These are phyloP conservation scores for Griposia aprilina DNA, from an alignment of 2,888 invertebrate genomes.

Conservation along the genomic window DNA sequence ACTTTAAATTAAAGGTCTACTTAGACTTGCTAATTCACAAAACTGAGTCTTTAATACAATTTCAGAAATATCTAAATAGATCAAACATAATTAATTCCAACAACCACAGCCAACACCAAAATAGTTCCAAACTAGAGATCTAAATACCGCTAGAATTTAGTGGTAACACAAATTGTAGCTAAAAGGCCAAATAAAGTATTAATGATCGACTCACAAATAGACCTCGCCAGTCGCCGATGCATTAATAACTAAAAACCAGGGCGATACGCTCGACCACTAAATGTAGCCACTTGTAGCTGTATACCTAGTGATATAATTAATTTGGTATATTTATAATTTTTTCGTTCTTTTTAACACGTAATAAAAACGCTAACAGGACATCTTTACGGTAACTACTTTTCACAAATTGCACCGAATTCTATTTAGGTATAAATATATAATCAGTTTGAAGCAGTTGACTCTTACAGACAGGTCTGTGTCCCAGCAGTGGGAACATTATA, in stretches of 20 bases:
- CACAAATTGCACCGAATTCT: not conserved
- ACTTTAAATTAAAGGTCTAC: no score
- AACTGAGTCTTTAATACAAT: no score
- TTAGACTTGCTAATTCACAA: no score
- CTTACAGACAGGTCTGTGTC: not conserved
- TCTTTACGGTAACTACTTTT: not conserved
- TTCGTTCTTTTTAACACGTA: not conserved
- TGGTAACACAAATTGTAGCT: slow-evolving; percentile 24
- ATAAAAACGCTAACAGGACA: not conserved
- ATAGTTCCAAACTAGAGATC: not conserved
- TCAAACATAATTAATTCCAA: not conserved
- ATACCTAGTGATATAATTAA: not conserved
- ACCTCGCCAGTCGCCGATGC: slow-evolving; percentile 24
- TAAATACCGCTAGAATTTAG: not conserved
- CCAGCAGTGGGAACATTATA: not conserved
- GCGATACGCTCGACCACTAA: slow-evolving; percentile 18
- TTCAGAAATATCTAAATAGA: no score
- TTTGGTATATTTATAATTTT: not conserved
- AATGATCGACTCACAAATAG: slow-evolving; percentile 50
- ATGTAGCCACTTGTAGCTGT: slow-evolving; percentile 21
- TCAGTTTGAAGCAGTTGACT: not conserved
- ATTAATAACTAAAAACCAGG: slow-evolving; percentile 40
- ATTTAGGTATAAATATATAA: not conserved
- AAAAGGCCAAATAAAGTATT: slow-evolving; percentile 28
- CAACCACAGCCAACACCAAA: not conserved